These are phyloP conservation scores for Pangasius mekongensis DNA, from an alignment of 2,797 vertebrate species.

Conservation along the genomic window DNA sequence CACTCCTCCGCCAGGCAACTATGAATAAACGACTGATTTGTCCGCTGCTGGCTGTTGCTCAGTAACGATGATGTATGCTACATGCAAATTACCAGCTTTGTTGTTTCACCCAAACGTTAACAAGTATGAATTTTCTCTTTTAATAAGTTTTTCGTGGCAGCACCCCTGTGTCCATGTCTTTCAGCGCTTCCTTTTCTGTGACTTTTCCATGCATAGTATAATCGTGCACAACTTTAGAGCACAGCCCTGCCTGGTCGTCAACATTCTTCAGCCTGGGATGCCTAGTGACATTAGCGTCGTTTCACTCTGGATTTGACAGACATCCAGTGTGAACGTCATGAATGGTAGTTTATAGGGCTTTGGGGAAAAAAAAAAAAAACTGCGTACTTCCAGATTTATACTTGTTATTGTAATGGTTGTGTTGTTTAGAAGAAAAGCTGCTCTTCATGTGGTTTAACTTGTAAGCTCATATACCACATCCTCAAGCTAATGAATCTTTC, in stretches of 20 bases:
- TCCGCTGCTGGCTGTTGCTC: too few relatives aligned
- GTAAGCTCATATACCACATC: slow-evolving; percentile 20
- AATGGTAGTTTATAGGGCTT: not conserved
- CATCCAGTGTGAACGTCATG: not conserved
- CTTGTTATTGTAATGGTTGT: not conserved
- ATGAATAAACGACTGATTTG: too few relatives aligned
- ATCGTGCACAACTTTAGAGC: not conserved
- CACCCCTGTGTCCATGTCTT: not conserved
- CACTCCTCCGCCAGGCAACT: too few relatives aligned
- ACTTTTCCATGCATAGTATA: not conserved
- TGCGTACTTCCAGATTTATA: not conserved
- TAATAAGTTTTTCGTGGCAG: not conserved
- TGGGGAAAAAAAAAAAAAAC: not conserved
- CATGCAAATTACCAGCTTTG: not conserved
- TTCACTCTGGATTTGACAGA: not conserved
- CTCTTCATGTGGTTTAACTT: slow-evolving; percentile 20
- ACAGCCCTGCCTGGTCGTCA: not conserved
- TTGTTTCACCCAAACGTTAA: not conserved
- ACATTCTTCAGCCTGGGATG: not conserved
- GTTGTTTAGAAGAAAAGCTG: not conserved
- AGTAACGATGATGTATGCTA: not conserved
- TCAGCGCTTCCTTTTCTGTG: not conserved
- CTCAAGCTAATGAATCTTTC: not conserved
- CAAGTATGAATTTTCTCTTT: not conserved
- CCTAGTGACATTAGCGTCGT: not conserved